Base-by-base conservation (phyloP, 2,113 vertebrate genomes). In the Zosterops lateralis region DNA sequence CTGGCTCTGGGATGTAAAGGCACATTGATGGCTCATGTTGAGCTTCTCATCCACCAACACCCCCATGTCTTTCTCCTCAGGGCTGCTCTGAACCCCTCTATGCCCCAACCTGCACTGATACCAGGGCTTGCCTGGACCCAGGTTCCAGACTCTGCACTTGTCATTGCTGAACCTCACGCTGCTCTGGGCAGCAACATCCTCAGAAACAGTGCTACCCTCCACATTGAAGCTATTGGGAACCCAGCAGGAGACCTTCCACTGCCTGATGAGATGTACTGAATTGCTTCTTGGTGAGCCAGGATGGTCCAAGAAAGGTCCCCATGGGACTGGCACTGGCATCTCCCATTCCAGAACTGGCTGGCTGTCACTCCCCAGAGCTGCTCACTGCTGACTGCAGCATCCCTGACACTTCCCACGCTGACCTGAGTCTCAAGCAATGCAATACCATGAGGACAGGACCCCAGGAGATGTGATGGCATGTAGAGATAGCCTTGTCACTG, bases 361-460 rank as follows among this genome's bases (percentile, higher is more conserved):
- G 0, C 79, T 96, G 40, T 89, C 64, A 40, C 84, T 97, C 50
- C 95, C 96, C 0, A 1, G 96, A 98, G 50, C 76, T 97, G n/a
- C 89, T 96, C 29, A 94, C 90, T 21, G 79, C 90, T 0, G 53
- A 85, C 91, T 95, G 92, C 44, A 95, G 66, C 0, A 44, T 81
- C 16, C 95, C 92, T 0, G 86, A 97, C 67, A 79, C 92, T 77
- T 77, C 96, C 56, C 76, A 83, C 11, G 6, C 89, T 0, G 38
- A 92, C 34, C 91, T 72, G 19, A 92, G 74, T 3, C 21, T 95
- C 20, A 4, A 45, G n/a, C 20, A 65, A 45, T 4, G 34, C 38
- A 25, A 4, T 6, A 53, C 12, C 38, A 47, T 3, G n/a, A 78
- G 66, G 66, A 65, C 25, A 38, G 44, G 9, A 34, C 14, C 4